Percentiles rank a stretch among this genome's conserved stretches.
phyloP scores from a whole-genome alignment of 2,888 invertebrate species.

The Eurois occulta region DNA sequence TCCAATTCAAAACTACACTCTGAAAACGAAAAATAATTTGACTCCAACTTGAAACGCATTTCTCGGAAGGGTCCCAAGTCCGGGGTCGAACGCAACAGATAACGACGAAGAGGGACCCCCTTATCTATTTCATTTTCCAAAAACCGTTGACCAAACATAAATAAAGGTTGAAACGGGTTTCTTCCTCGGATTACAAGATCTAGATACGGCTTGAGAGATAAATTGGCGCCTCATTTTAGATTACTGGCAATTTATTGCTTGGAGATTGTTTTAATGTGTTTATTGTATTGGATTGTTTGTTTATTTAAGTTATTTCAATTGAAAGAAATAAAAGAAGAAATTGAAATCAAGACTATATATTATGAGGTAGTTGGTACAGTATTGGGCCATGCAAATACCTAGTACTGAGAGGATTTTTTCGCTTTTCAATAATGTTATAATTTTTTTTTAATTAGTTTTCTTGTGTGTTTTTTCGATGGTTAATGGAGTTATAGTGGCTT shows the following conservation, averaged over 20 bases:
- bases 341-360: too few species aligned
- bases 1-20: conserved; percentile 42
- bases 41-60: conserved; percentile 64
- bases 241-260: conserved; percentile 47
- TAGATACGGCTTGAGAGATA: conserved; percentile 65
- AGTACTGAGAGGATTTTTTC: too few species aligned
- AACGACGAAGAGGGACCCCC: conserved; percentile 65
- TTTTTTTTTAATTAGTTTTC: too few species aligned
- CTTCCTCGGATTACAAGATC: conserved; percentile 58
- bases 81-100: conserved; percentile 68
- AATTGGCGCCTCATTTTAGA: conserved; percentile 60
- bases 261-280: conserved; percentile 49
- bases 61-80: conserved; percentile 54
- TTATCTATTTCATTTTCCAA: conserved; percentile 84
- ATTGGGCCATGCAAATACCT: too few species aligned
- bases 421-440: too few species aligned
- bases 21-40: conserved; percentile 52
- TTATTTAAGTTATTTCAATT: not conserved
- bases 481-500: too few species aligned
- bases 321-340: not conserved
- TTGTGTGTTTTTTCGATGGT: too few species aligned
- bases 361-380: not conserved
- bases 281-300: conserved; percentile 32
- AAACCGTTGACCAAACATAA: conserved; percentile 86
- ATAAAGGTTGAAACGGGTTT: conserved; percentile 85